These are phyloP conservation scores for Rotaria socialis DNA, from an alignment of 2,888 invertebrate species.

Conservation along the genomic window DNA sequence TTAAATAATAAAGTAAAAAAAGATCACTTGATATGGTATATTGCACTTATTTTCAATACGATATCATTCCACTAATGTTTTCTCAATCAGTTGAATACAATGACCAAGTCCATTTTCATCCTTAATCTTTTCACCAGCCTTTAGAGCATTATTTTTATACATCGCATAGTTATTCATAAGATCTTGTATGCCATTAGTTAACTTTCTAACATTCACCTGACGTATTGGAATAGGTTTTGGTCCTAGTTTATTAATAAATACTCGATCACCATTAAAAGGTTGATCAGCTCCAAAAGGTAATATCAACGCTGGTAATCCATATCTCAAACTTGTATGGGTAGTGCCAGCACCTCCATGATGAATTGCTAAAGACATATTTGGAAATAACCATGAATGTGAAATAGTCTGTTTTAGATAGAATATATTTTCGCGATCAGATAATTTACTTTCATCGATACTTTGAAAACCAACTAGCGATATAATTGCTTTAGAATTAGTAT, in stretches of 20 bases:
- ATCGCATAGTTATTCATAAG: not conserved
- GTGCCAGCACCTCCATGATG: slow-evolving; percentile 31
- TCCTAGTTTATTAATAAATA: not conserved
- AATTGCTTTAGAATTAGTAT: not conserved
- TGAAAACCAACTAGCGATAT: not conserved
- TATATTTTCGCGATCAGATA: not conserved
- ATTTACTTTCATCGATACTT: not conserved
- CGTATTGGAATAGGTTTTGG: slow-evolving; percentile 10
- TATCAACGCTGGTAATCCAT: slow-evolving; percentile 28
- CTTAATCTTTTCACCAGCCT: not conserved
- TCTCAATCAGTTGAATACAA: not conserved
- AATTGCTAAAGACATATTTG: not conserved
- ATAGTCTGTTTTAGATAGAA: not conserved
- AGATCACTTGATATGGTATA: too few species aligned
- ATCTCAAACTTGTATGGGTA: not conserved
- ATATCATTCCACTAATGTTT: not conserved
- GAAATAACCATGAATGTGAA: slow-evolving; percentile 30
- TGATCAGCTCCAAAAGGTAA: slow-evolving; percentile 32
- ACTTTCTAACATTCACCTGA: not conserved
- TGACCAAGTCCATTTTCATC: not conserved
- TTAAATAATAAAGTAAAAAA: too few species aligned
- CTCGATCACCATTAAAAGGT: slow-evolving; percentile 34
- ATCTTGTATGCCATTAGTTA: not conserved
- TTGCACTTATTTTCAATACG: too few species aligned
- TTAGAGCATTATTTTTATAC: not conserved